Base-by-base conservation (phyloP, 2,888 invertebrate genomes). In the Celastrina argiolus region DNA sequence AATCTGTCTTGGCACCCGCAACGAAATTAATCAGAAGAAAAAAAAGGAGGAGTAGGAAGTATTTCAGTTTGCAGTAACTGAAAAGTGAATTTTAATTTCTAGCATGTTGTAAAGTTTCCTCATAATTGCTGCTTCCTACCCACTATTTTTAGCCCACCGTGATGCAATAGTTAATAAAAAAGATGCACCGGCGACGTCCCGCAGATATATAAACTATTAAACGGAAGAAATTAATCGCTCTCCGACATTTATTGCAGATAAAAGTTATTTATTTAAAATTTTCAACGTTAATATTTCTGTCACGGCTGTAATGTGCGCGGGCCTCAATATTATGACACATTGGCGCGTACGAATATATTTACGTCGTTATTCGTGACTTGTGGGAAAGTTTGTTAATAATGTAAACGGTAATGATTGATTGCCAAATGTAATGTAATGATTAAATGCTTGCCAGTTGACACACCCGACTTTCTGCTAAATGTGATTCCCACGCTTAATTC, bases 211-310 rank as follows among this genome's bases (percentile, higher is more conserved):
- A 58, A 58, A 31, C 58, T 31, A 31, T 58, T 28, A 58, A 58
- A 58, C 58, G 58, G 58, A 58, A 58, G 58, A 58, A 58, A 58
- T 58, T 58, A 58, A 58, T 58, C 28, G 51, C 51, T 58, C 58
- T n/a, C n/a, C n/a, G 58, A 58, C 58, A 6, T 58, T 58, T 31
- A 58, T 58, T 58, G 58, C 58, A 28, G 58, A 58, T 58, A 58
- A 28, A 58, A 58, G 31, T 58, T 58, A 31, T 58, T 56, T 56
- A 56, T 56, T 31, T 31, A 58, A 58, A 31, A 31, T 51, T 51
- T 51, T 22, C 51, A 22, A 26, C 51, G 51, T 26, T 26, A 51
- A 51, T 51, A 51, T 51, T 51, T 51, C 26, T 51, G 45, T 45
- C 18, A 18, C 10, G 31, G 31, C 18, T 36, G 18, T 61, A 22